phyloP scores from a whole-genome alignment of 2,113 vertebrate species.

The Bucco capensis region DNA sequence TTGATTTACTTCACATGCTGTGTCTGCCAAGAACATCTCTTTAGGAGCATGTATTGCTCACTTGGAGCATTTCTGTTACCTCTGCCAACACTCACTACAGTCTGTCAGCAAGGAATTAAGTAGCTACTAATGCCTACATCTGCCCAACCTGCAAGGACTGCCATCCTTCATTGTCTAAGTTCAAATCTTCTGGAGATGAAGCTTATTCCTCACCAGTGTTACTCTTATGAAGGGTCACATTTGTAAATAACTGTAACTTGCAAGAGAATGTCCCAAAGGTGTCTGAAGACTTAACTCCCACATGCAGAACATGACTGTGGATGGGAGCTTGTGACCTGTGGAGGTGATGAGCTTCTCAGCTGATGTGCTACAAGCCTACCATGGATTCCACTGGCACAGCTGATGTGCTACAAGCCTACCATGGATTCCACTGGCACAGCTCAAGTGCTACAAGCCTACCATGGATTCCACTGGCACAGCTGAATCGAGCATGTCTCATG shows the following conservation, averaged over 20 bases:
- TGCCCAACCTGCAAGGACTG: background rate
- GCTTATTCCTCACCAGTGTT: rapidly evolving
- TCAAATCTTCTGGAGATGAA: background rate
- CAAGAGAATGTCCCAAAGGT: background rate
- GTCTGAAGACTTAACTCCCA: background rate
- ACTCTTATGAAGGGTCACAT: background rate
- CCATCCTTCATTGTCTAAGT: background rate
- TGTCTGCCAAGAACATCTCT: background rate
- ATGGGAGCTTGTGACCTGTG: rapidly evolving
- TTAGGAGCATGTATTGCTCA: background rate
- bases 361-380: too few species aligned
- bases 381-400: too few species aligned
- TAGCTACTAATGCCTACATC: background rate
- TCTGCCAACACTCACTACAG: background rate
- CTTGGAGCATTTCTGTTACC: background rate
- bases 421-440: too few species aligned
- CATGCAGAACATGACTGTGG: rapidly evolving
- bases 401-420: too few species aligned
- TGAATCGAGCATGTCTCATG: background rate
- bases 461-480: rapidly evolving
- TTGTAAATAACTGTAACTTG: background rate
- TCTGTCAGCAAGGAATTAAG: background rate
- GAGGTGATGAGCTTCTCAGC: rapidly evolving
- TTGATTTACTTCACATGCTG: background rate
- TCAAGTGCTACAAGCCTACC: background rate